phyloP scores from a whole-genome alignment of 2,888 invertebrate genomes.

The Arenicola marina region DNA sequence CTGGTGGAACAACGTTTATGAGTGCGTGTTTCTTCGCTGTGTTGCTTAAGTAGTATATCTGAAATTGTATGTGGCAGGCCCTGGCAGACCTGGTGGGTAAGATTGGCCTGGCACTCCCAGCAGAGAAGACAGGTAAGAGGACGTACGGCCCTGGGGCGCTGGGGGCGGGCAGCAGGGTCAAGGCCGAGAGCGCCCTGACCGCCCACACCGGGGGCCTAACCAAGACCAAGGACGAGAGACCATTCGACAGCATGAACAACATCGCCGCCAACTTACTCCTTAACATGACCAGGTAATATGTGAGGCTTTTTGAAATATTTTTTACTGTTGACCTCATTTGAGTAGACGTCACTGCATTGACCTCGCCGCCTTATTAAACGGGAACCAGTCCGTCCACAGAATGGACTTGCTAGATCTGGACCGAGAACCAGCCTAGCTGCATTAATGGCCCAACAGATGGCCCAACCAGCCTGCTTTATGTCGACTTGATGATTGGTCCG shows the following conservation, averaged over 20 bases:
- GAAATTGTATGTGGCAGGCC: too few species aligned
- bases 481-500: too few species aligned
- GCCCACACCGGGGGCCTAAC: constrained; percentile 47
- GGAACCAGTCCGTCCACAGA: too few species aligned
- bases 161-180: constrained; percentile 35
- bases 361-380: too few species aligned
- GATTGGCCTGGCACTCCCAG: constrained; percentile 50
- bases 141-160: constrained; percentile 37
- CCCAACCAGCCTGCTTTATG: too few species aligned
- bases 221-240: constrained; percentile 47
- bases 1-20: too few species aligned
- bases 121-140: constrained; percentile 50
- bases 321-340: not conserved
- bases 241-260: constrained; percentile 63
- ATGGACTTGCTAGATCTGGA: too few species aligned
- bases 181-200: constrained; percentile 50
- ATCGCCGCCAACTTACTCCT: constrained; percentile 62
- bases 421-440: too few species aligned
- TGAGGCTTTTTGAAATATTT: not conserved
- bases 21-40: too few species aligned
- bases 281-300: constrained; percentile 62
- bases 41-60: too few species aligned
- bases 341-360: too few species aligned
- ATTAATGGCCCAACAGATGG: too few species aligned
- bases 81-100: constrained; percentile 57